Base-by-base conservation (phyloP, 1,140 invertebrate species). In the Formica selysi region DNA sequence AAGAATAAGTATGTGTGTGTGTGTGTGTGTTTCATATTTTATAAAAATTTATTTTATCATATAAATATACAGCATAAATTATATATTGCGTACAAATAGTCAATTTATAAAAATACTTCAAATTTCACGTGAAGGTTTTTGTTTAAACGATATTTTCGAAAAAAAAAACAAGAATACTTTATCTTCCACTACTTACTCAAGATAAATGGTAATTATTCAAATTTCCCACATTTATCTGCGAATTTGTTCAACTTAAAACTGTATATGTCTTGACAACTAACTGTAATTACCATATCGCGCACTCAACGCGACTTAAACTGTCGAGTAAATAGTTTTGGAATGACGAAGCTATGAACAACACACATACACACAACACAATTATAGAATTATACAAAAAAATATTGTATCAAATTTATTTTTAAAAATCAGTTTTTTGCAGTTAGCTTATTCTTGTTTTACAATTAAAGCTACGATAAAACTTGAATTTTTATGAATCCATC, bases 301-400 rank as follows among this genome's bases (percentile, higher is more conserved):
- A 67, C 38, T 67, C 29, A 79, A 51, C 13, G n/a, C 22, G n/a
- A 67, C 13, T 79, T 79, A 79, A 41, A 79, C 4, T 67, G 44
- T 26, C 41, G n/a, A 67, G 26, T 78, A 78, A 65, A 11, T 32
- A 44, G 61, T 65, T 78, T 78, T 51, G 51, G 62, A 76, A 48
- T 11, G 11, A 44, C 5, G 5, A 78, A 78, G 22, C 16, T 78
- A 6, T 78, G 26, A 0, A 8, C 19, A 62, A 3, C 32, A 32
- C 32, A 32, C 3, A 32, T 32, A 32, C 32, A 3, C 3, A 32
- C 32, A 32, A 32, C 19, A 64, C 1, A 62, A 64, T 76, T 76
- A 76, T 64, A 3, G 32, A 32, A 1, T 13, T 22, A 11, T 13
- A n/a, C 2, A 5, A 41, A 4, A 59, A 62, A 41, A 10, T 51